Conservation (phyloP, 2,888 invertebrate genomes). For the Tipula unca region DNA sequence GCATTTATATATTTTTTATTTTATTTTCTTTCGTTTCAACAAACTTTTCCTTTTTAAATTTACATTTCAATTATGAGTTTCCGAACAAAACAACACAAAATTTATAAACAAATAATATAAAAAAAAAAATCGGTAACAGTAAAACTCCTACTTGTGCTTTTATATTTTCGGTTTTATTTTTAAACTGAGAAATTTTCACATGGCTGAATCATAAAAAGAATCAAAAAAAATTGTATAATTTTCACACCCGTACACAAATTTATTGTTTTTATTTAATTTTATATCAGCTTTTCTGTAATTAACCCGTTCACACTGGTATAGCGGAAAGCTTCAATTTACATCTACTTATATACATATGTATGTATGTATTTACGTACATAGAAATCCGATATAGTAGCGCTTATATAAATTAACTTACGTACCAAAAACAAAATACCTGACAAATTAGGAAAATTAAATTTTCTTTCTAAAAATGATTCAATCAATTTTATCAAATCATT, state of each 20-base stretch:
- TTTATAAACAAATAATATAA: neutral
- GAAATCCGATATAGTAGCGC: too few relatives aligned
- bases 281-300: neutral
- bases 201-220: neutral
- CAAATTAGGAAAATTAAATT: neutral
- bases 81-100: neutral
- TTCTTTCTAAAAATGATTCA: neutral
- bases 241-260: neutral
- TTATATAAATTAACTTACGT: neutral
- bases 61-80: constrained; percentile 2
- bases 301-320: neutral
- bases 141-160: neutral
- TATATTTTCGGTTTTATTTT: neutral
- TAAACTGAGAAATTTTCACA: neutral
- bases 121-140: neutral
- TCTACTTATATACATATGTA: too few relatives aligned
- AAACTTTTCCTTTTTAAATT: neutral
- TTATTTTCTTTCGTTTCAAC: neutral
- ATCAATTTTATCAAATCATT: neutral
- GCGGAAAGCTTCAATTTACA: neutral
- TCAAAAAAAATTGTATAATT: neutral
- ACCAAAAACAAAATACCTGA: neutral
- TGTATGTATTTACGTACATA: neutral
- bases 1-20: neutral
- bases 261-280: neutral